A percentile compares a stretch with the other conserved stretches of the same genome.
These are phyloP conservation scores for Anseranas semipalmata DNA, from an alignment of 2,113 vertebrate species.

Conservation along the genomic window DNA sequence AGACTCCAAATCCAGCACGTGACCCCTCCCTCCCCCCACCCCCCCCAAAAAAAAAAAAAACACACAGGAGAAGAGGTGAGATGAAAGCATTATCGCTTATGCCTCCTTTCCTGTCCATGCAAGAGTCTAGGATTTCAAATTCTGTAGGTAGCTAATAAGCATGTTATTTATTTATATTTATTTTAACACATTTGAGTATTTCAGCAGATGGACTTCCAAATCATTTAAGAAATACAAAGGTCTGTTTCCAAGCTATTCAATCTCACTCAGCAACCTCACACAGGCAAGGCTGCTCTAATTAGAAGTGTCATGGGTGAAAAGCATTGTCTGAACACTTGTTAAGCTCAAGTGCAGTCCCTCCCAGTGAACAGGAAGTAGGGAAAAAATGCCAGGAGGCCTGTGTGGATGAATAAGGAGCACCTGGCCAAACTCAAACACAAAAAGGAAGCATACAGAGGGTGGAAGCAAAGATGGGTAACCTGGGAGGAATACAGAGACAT, in stretches of 20 bases:
- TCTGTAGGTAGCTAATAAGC: background rate
- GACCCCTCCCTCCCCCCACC: no score
- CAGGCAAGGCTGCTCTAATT: background rate
- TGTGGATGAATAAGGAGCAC: no score
- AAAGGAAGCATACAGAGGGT: no score
- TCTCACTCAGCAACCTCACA: background rate
- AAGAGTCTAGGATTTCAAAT: background rate
- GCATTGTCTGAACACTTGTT: background rate
- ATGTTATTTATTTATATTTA: background rate
- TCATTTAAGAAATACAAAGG: background rate
- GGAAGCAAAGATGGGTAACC: no score
- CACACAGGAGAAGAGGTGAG: background rate
- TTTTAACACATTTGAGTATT: background rate
- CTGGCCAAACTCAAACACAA: no score
- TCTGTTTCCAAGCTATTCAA: background rate
- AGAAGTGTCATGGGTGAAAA: background rate
- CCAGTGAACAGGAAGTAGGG: no score
- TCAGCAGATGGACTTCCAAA: background rate
- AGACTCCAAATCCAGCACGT: background rate
- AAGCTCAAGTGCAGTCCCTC: no score
- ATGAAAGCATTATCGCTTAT: background rate
- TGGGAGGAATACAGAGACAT: no score
- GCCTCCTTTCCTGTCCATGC: background rate
- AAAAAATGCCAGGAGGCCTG: no score
- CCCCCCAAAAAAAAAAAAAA: background rate